Conservation (phyloP, 2,888 invertebrate species). For the Drosophila aldrichi region DNA sequence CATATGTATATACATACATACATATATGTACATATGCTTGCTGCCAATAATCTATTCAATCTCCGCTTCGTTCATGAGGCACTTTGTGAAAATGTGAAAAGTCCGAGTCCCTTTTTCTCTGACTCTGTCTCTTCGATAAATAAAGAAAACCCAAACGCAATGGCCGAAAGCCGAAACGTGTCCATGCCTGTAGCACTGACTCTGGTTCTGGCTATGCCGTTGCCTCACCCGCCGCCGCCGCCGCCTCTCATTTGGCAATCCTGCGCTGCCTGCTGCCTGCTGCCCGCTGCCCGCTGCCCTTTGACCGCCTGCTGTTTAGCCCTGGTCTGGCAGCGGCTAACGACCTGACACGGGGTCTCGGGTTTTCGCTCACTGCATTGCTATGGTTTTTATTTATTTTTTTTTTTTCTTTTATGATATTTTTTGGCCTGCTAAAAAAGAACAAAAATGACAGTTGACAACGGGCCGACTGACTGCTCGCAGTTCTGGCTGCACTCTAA, state of each 20-base stretch:
- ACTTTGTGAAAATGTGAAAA: conserved; percentile 48
- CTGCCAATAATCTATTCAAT: conserved; percentile 53
- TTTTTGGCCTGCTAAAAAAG: conserved; percentile 50
- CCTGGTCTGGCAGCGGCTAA: conserved; percentile 52
- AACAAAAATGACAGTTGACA: conserved; percentile 45
- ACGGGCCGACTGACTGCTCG: conserved; percentile 15
- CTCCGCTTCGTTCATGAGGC: conserved; percentile 44
- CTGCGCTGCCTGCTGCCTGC: conserved; percentile 15
- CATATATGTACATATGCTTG: conserved; percentile 23
- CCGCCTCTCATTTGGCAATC: conserved; percentile 40
- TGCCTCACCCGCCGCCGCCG: too few relatives aligned
- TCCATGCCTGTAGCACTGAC: conserved; percentile 11
- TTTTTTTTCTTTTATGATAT: conserved; percentile 54
- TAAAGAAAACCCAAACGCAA: conserved; percentile 19
- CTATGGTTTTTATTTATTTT: conserved; percentile 60
- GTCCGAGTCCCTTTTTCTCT: conserved; percentile 18
- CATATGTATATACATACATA: conserved; percentile 1
- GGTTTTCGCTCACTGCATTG: conserved; percentile 60
- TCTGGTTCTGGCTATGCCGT: not conserved
- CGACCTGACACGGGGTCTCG: conserved; percentile 58
- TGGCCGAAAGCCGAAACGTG: conserved; percentile 33
- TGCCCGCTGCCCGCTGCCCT: not conserved
- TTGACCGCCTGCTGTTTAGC: conserved; percentile 20
- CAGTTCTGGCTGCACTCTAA: conserved; percentile 62
- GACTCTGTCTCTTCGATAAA: conserved; percentile 9